A percentile compares a stretch with the other conserved stretches of the same genome.
phyloP scores from a whole-genome alignment of 2,113 vertebrate genomes.

The Brachionichthys hirsutus region DNA sequence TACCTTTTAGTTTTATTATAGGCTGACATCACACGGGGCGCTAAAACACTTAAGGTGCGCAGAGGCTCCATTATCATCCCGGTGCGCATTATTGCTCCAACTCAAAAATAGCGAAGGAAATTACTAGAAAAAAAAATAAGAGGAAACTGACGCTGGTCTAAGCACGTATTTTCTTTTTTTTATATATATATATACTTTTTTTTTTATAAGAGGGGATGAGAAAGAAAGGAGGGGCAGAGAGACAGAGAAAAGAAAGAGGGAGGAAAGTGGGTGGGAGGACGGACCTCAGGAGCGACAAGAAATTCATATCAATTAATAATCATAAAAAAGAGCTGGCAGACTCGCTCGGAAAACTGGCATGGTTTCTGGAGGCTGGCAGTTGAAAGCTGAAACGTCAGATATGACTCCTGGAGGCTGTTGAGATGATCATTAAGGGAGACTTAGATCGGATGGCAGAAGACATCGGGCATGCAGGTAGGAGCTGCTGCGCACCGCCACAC shows the following conservation, averaged over 20 bases:
- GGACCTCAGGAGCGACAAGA: slow-evolving; percentile 73
- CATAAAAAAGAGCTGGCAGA: slow-evolving; percentile 80
- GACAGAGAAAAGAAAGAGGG: slow-evolving; percentile 49
- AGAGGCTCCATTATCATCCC: slow-evolving; percentile 78
- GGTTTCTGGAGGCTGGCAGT: slow-evolving; percentile 83
- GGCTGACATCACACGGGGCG: slow-evolving; percentile 82
- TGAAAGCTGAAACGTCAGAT: slow-evolving; percentile 78
- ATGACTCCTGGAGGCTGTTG: slow-evolving; percentile 75
- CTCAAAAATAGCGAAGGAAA: slow-evolving; percentile 78
- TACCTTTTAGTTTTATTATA: slow-evolving; percentile 86
- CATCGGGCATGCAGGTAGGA: slow-evolving; percentile 82
- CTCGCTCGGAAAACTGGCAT: slow-evolving; percentile 82
- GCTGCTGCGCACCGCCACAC: slow-evolving; percentile 24
- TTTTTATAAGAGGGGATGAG: slow-evolving; percentile 70
- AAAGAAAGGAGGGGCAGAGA: slow-evolving; percentile 58
- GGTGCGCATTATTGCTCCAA: slow-evolving; percentile 63
- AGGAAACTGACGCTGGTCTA: slow-evolving; percentile 76
- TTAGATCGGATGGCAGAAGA: slow-evolving; percentile 79
- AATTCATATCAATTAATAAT: slow-evolving; percentile 84
- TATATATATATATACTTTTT: slow-evolving; percentile 16
- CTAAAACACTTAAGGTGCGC: slow-evolving; percentile 76
- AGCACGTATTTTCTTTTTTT: slow-evolving; percentile 64
- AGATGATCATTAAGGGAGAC: slow-evolving; percentile 85
- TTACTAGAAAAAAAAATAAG: slow-evolving; percentile 65
- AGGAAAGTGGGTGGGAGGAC: slow-evolving; percentile 68